Evolutionary conservation across 2,797 vertebrate genomes (phyloP).

Genomic region (Enoplosus armatus): DNA sequence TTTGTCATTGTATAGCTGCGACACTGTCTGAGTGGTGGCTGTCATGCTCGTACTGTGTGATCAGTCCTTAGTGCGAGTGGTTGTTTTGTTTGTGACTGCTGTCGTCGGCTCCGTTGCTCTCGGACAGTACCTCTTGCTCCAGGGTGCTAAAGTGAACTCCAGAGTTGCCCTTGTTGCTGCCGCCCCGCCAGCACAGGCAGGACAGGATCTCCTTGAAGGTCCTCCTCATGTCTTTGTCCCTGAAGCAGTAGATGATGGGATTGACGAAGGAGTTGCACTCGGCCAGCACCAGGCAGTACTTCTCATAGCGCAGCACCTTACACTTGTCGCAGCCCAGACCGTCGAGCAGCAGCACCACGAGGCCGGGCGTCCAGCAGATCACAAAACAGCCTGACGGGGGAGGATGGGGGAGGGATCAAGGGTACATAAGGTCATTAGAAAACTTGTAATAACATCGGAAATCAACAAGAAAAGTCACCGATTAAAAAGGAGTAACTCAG

Average conservation of each 20-base stretch:
- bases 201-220: constrained; percentile 92
- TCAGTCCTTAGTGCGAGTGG: constrained; percentile 37
- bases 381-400: constrained; percentile 90
- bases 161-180: not conserved
- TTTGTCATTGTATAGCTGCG: not conserved
- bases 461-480: not conserved
- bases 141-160: constrained; percentile 78
- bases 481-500: constrained; percentile 17
- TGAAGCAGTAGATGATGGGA: constrained; percentile 93
- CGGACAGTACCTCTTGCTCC: constrained; percentile 84
- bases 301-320: constrained; percentile 87
- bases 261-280: constrained; percentile 95
- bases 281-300: constrained; percentile 93
- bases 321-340: constrained; percentile 85
- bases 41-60: not conserved
- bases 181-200: constrained; percentile 66
- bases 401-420: not conserved
- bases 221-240: constrained; percentile 92
- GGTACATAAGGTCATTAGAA: constrained; percentile 8
- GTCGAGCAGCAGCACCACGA: constrained; percentile 93
- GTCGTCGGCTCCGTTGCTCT: constrained; percentile 67
- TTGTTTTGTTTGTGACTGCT: constrained; percentile 47
- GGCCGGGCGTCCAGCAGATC: constrained; percentile 95
- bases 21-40: not conserved
- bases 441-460: not conserved